These are phyloP conservation scores for Tapera naevia DNA, from an alignment of 2,797 vertebrate genomes.

Conservation along the genomic window DNA sequence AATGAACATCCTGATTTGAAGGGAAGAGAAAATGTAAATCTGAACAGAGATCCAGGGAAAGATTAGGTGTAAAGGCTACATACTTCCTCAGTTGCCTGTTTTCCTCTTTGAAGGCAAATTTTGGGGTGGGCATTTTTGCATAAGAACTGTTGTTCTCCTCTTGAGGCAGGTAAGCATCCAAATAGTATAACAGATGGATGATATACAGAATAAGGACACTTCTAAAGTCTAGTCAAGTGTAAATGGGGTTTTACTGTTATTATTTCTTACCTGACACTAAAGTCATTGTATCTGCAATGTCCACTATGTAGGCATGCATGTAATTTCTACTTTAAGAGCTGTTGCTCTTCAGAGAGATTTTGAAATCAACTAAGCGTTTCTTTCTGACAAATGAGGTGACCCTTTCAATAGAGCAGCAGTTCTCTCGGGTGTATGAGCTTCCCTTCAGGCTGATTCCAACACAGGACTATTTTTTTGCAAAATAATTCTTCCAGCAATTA, in stretches of 20 bases:
- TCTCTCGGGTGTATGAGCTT: background rate
- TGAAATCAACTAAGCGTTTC: background rate
- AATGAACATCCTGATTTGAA: background rate
- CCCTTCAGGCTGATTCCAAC: background rate
- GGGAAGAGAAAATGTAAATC: background rate
- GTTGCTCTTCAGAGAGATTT: background rate
- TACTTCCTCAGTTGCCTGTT: background rate
- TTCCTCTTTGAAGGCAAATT: background rate
- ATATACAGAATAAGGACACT: background rate
- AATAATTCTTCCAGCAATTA: background rate
- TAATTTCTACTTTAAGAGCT: background rate
- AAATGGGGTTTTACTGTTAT: background rate
- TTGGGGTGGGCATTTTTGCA: background rate
- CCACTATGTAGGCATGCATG: background rate
- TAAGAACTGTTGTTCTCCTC: background rate
- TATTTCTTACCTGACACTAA: background rate
- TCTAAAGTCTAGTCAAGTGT: background rate
- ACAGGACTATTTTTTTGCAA: background rate
- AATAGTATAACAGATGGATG: background rate
- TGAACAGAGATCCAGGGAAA: background rate
- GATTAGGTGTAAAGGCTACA: background rate
- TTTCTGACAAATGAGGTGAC: background rate
- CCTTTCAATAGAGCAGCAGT: background rate
- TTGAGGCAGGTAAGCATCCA: background rate
- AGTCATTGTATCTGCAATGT: background rate